Evolutionary conservation across 2,797 vertebrate species (phyloP).

Genomic region (Malacoraja senta): DNA sequence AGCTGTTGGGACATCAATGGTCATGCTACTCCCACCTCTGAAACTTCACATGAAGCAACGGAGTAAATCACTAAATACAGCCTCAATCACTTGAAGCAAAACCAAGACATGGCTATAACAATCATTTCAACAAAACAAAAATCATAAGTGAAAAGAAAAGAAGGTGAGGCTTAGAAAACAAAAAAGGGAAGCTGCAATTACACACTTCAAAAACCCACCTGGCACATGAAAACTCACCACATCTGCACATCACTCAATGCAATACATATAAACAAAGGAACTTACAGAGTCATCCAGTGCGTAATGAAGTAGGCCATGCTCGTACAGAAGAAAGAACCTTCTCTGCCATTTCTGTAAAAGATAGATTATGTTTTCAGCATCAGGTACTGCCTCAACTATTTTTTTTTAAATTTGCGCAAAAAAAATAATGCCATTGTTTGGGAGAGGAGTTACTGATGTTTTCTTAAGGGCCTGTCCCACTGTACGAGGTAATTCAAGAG

Average conservation of each 20-base stretch:
- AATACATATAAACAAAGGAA: slow-evolving; percentile 41
- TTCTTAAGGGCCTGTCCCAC: not conserved
- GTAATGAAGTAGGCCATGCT: slow-evolving; percentile 86
- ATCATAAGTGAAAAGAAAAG: not conserved
- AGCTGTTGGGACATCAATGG: not conserved
- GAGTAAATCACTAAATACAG: not conserved
- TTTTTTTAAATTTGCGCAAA: no score
- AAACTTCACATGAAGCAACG: not conserved
- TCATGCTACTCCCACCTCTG: no score
- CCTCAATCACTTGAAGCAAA: not conserved
- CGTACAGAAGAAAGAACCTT: slow-evolving; percentile 94
- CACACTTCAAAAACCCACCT: not conserved
- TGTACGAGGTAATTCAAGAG: no score
- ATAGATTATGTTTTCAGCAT: not conserved
- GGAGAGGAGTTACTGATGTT: not conserved
- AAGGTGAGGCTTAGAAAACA: not conserved
- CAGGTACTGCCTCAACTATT: not conserved
- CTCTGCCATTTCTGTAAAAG: slow-evolving; percentile 90
- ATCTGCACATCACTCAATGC: not conserved
- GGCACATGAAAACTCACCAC: not conserved
- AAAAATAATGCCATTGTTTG: not conserved
- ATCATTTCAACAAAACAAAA: not conserved
- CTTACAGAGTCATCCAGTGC: slow-evolving; percentile 96
- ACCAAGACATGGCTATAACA: not conserved
- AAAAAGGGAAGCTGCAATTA: not conserved